Base-by-base conservation (phyloP, 1,140 invertebrate genomes). In the Penaeus vannamei region DNA sequence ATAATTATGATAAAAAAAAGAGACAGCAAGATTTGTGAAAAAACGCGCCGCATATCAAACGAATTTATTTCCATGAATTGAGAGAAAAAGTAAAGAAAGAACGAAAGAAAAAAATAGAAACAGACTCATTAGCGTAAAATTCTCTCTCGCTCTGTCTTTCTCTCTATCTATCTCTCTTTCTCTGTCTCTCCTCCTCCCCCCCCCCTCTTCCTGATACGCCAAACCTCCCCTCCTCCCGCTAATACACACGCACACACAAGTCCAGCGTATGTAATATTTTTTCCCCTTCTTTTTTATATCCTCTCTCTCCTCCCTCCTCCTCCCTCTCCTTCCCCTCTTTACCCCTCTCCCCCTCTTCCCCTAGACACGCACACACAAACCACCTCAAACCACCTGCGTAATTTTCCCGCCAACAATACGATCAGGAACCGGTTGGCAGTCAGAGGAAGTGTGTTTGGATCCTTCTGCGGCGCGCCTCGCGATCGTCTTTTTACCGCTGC, bases 401-500 rank as follows among this genome's bases (percentile, higher is more conserved):
- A 59, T 81, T n/a, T 59, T 81, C 79, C 79, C 79, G 79, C 79
- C 79, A 81, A 81, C 79, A 81, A 81, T 59, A 59, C 46, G 46
- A 59, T 59, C 79, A 81, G 79, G 79, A 81, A 81, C 79, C 79
- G 60, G 79, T 81, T 81, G 60, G 79, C 79, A 59, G 79, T 79
- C 79, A 29, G 19, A 81, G 79, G 79, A 81, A 81, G 79, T 81
- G 79, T 81, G 79, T 59, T 81, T 46, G 79, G 79, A 81, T 81
- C 79, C 79, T 42, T 53, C 60, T 81, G 79, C 42, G 79, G 79
- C 79, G 79, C 79, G 79, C 60, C 46, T 81, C 19, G 46, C 79
- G 79, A 81, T 81, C 79, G 79, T 81, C 79, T 81, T 81, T 81
- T 81, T 81, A 81, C 46, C 46, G 79, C 79, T 19, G 79, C 79